Evolutionary conservation across 2,888 invertebrate species (phyloP), one percentile per base, ranked within the genome.

Genomic region (Amphiduros pacificus): DNA sequence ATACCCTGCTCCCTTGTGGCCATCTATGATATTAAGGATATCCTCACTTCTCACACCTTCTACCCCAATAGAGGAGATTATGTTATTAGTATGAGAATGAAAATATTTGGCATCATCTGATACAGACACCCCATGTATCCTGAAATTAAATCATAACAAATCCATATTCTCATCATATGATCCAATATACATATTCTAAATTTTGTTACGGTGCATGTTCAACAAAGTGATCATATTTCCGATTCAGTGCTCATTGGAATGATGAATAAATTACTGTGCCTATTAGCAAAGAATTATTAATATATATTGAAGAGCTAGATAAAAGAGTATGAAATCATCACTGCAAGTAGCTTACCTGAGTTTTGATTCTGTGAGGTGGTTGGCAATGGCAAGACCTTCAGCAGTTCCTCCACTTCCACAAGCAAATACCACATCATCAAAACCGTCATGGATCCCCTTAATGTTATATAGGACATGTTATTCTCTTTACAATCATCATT

Each of bases 341-440:
- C 22, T 9, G 9, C 22, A 48, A 11, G 17, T 2, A 2, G 61
- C 61, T 48, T 61, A 77, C 77, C 62, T 73, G 32, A 77, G 55
- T 61, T 71, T 71, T 29, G 71, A 71, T 5, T 74, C 74, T 9
- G 74, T 74, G 11, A 80, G 69, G 58, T 73, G 72, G 57, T 79
- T 79, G 20, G 67, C 77, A 2, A 79, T 65, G 26, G 74, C 69
- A n/a, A 80, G 68, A n/a, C 79, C 79, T 17, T 72, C 73, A 27
- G 73, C 71, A 17, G 79, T 78, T 2, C 79, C 79, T 11, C 79
- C 77, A 65, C 77, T 77, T 9, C 79, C 79, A 71, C 74, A 74
- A 0, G 77, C 71, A 64, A 77, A 72, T 24, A 79, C 74, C 44
- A 80, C 64, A 64, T 79, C 78, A 71, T 76, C 76, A 70, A 73